phyloP scores from a whole-genome alignment of 2,888 invertebrate genomes.

The Luperina testacea region DNA sequence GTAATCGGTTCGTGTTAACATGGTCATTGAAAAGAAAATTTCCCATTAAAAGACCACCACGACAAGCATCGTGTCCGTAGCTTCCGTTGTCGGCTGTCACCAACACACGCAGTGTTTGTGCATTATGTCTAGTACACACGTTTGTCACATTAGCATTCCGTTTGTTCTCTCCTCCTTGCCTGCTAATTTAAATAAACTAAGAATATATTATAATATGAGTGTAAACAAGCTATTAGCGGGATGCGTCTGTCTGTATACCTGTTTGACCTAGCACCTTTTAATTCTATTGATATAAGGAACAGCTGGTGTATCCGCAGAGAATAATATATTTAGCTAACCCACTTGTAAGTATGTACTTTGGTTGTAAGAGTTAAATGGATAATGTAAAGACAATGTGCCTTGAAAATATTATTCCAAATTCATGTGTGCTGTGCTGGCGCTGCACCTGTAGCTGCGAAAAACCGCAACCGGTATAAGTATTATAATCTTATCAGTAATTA shows the following conservation, averaged over 20 bases:
- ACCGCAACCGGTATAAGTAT: neutral
- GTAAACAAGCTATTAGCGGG: slow-evolving; percentile 54
- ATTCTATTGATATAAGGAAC: slow-evolving; percentile 44
- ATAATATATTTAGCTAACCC: slow-evolving; percentile 31
- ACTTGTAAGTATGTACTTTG: neutral
- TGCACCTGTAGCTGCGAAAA: neutral
- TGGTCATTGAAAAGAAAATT: neutral
- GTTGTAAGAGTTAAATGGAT: neutral
- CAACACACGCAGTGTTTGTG: slow-evolving; percentile 30
- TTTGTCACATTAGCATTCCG: slow-evolving; percentile 44
- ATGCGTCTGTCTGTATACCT: slow-evolving; percentile 37
- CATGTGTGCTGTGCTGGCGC: neutral
- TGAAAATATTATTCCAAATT: neutral
- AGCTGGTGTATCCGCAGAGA: slow-evolving; percentile 18
- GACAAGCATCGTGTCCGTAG: slow-evolving; percentile 21
- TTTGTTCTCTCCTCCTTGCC: slow-evolving; percentile 38
- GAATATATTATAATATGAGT: slow-evolving; percentile 51
- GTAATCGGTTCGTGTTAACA: neutral
- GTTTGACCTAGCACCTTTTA: slow-evolving; percentile 42
- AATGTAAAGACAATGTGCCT: neutral
- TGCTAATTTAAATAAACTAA: slow-evolving; percentile 55
- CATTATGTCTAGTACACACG: slow-evolving; percentile 28
- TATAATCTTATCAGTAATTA: no score
- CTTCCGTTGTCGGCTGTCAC: slow-evolving; percentile 39
- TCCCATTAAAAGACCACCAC: slow-evolving; percentile 25